Conservation (phyloP, 2,797 vertebrate species). For the Alauda arvensis region DNA sequence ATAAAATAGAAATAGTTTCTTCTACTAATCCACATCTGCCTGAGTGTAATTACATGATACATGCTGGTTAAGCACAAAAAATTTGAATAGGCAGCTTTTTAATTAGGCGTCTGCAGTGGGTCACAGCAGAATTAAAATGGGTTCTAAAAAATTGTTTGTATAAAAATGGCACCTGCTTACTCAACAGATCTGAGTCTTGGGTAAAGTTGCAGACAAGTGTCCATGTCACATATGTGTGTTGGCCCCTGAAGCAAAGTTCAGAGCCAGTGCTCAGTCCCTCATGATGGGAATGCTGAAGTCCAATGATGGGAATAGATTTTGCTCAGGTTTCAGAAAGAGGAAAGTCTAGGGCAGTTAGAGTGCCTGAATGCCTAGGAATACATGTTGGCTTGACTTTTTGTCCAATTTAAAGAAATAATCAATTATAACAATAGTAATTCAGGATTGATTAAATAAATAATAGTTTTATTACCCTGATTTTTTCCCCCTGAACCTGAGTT, state of each 20-base stretch:
- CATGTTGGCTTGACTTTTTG: background rate
- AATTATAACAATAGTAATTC: background rate
- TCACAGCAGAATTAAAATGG: slow-evolving; percentile 40
- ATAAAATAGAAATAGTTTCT: slow-evolving; percentile 64
- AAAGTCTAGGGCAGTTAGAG: background rate
- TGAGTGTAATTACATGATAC: slow-evolving; percentile 57
- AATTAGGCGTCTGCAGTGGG: slow-evolving; percentile 60
- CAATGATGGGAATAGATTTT: background rate
- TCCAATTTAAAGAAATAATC: background rate
- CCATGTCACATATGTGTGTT: background rate
- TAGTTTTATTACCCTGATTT: background rate
- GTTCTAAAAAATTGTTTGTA: background rate
- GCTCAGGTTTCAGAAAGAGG: background rate
- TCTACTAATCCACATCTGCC: slow-evolving; percentile 66
- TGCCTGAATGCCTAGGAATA: background rate
- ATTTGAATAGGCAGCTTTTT: slow-evolving; percentile 54
- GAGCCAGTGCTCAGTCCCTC: background rate
- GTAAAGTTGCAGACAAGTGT: background rate
- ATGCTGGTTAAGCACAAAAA: slow-evolving; percentile 63
- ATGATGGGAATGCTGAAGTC: background rate
- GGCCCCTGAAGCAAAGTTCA: background rate
- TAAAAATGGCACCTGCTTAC: slow-evolving; percentile 36
- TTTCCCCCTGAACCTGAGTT: background rate
- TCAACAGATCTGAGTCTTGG: background rate
- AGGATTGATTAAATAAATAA: background rate